A percentile compares a stretch with the other conserved stretches of the same genome.
phyloP scores from a whole-genome alignment of 1,140 invertebrate species.

The Hyles vespertilio region DNA sequence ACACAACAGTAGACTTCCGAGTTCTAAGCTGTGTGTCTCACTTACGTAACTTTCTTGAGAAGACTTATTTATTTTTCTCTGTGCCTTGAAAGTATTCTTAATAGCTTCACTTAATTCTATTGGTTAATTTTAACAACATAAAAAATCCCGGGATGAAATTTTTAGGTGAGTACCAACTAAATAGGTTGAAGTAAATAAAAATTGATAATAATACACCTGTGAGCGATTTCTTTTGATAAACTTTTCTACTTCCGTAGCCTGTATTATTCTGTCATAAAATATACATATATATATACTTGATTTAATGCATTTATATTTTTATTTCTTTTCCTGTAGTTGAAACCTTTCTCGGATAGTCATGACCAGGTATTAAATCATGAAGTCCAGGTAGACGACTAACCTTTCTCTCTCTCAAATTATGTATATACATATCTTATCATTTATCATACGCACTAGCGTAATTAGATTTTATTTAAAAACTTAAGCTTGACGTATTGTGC shows the following conservation, averaged over 20 bases:
- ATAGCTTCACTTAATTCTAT: too few relatives aligned
- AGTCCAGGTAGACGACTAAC: constrained; percentile 53
- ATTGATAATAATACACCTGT: constrained; percentile 1
- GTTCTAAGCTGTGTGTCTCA: too few relatives aligned
- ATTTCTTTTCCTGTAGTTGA: constrained; percentile 70
- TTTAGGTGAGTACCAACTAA: constrained; percentile 4
- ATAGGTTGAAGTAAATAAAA: constrained; percentile 1
- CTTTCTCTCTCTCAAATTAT: constrained; percentile 13
- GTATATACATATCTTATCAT: too few relatives aligned
- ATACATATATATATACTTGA: background rate
- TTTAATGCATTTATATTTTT: constrained; percentile 49
- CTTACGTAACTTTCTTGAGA: too few relatives aligned
- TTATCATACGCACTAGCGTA: constrained; percentile 6
- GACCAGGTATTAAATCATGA: constrained; percentile 58
- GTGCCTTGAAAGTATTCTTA: too few relatives aligned
- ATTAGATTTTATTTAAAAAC: background rate
- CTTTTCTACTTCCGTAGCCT: background rate
- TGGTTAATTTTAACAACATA: background rate
- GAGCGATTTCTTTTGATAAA: constrained; percentile 1
- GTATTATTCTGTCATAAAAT: constrained; percentile 1
- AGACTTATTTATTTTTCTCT: too few relatives aligned
- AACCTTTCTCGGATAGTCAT: constrained; percentile 73
- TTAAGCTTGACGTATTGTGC: background rate
- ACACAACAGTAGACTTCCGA: too few relatives aligned
- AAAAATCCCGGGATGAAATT: background rate